Percentiles rank a stretch among this genome's conserved stretches.
Conservation (phyloP, 2,797 vertebrate genomes). For the Simalia tracyae region DNA sequence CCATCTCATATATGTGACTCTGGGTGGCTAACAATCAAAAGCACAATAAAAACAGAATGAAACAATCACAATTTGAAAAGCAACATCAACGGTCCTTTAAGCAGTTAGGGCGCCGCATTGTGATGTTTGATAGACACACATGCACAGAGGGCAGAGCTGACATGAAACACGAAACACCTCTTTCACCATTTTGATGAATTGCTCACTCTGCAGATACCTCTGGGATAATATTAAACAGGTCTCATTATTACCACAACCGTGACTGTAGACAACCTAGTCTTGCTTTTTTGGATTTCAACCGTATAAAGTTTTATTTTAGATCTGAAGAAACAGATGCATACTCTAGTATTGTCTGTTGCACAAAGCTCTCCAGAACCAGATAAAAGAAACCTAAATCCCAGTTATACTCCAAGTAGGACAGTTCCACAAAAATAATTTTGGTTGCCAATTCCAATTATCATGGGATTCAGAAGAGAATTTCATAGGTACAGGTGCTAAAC, state of each 20-base stretch:
- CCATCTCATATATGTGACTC: not conserved
- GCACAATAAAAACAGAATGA: not conserved
- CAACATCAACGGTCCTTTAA: not conserved
- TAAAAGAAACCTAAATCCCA: constrained; percentile 59
- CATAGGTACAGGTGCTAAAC: not conserved
- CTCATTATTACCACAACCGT: not conserved
- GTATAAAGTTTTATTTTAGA: not conserved
- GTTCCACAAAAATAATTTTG: constrained; percentile 21
- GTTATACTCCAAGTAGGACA: constrained; percentile 47
- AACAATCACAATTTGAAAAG: not conserved
- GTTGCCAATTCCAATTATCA: constrained; percentile 3
- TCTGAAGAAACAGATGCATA: constrained; percentile 20
- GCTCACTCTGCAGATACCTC: not conserved
- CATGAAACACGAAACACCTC: not conserved
- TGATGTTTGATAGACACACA: not conserved
- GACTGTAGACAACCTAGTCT: not conserved
- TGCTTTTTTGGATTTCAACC: not conserved
- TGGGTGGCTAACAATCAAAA: not conserved
- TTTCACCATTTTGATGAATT: not conserved
- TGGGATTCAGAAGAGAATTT: not conserved
- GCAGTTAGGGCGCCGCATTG: not conserved
- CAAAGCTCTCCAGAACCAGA: constrained; percentile 30
- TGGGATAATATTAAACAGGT: not conserved
- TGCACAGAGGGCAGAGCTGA: not conserved
- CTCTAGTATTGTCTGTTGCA: constrained; percentile 13